Conservation (phyloP, 2,888 invertebrate species). For the Leptopterna dolabrata region DNA sequence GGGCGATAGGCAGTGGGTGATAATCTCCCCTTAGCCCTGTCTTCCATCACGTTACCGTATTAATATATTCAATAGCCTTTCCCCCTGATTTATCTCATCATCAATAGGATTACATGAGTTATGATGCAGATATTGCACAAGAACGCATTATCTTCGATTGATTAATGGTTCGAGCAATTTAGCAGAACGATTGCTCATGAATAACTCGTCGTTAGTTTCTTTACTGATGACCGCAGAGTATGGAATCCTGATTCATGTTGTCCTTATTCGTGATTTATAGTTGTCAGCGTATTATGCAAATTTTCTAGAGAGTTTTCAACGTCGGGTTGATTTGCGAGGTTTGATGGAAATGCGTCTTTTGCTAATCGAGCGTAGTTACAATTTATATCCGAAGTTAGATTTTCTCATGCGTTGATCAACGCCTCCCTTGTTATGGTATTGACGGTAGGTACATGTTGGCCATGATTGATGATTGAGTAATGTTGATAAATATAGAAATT, state of each 20-base stretch:
- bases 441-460: too few relatives aligned
- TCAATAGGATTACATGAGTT: conserved; percentile 40
- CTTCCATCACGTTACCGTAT: conserved; percentile 47
- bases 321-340: too few relatives aligned
- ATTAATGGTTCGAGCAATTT: conserved; percentile 34
- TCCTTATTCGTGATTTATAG: background rate
- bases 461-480: too few relatives aligned
- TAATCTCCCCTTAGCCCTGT: conserved; percentile 50
- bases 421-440: too few relatives aligned
- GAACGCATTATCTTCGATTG: conserved; percentile 34
- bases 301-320: too few relatives aligned
- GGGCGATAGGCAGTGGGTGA: conserved; percentile 49
- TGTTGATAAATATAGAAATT: too few relatives aligned
- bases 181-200: conserved; percentile 35
- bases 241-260: background rate
- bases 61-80: conserved; percentile 46
- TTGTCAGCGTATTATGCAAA: background rate
- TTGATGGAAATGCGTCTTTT: too few relatives aligned
- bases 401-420: too few relatives aligned
- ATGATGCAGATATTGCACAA: conserved; percentile 42
- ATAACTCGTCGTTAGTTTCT: conserved; percentile 25
- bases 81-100: conserved; percentile 37
- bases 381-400: too few relatives aligned
- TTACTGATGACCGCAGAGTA: background rate
- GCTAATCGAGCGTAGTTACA: too few relatives aligned